These are phyloP conservation scores for Lycaena phlaeas DNA, from an alignment of 2,888 invertebrate genomes.

Conservation along the genomic window DNA sequence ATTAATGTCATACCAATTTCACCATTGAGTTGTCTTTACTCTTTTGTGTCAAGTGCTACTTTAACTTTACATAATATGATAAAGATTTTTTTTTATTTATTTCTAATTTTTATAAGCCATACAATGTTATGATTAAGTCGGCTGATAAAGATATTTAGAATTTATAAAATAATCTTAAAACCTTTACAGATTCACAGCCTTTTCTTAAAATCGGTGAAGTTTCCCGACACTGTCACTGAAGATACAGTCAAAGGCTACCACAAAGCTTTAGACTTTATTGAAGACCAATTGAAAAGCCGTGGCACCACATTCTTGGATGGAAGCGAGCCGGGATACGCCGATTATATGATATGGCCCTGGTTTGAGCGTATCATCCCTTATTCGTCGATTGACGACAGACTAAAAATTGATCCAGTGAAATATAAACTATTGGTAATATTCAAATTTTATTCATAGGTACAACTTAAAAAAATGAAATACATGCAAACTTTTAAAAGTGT, in stretches of 20 bases:
- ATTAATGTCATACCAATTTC: too few species aligned
- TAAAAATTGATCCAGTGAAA: conserved; percentile 65
- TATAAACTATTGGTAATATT: conserved; percentile 53
- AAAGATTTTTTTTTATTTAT: too few species aligned
- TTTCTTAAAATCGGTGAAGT: conserved; percentile 30
- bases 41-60: too few species aligned
- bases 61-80: too few species aligned
- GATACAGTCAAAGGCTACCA: conserved; percentile 30
- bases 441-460: background rate
- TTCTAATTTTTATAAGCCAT: too few species aligned
- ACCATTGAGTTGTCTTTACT: too few species aligned
- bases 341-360: conserved; percentile 93
- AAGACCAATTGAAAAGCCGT: conserved; percentile 75
- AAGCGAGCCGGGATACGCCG: conserved; percentile 80
- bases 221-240: conserved; percentile 36
- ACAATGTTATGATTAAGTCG: too few species aligned
- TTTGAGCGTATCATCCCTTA: conserved; percentile 76
- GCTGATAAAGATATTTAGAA: too few species aligned
- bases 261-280: conserved; percentile 72
- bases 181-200: conserved; percentile 33
- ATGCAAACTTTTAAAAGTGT: background rate
- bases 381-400: conserved; percentile 57
- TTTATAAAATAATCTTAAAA: too few species aligned
- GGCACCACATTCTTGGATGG: conserved; percentile 77
- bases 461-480: background rate